Evolutionary conservation across 2,888 invertebrate genomes (phyloP).

Genomic region (Dinocampus coccinellae): DNA sequence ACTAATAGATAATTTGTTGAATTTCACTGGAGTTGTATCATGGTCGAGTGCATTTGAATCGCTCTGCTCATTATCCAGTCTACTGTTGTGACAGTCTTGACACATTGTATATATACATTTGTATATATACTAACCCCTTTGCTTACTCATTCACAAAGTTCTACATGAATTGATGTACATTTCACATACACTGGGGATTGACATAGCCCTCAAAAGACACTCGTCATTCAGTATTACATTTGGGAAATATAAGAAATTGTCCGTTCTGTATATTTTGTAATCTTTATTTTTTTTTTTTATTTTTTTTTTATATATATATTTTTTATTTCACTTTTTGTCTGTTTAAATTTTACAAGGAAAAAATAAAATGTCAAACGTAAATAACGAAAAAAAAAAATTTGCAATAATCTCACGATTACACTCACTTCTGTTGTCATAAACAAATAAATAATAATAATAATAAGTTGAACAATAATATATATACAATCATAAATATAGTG

Average conservation of each 20-base stretch:
- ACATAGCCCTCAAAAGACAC: not conserved
- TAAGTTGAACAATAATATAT: slow-evolving; percentile 4
- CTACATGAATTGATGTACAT: not conserved
- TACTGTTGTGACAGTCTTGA: too few species aligned
- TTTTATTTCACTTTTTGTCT: too few species aligned
- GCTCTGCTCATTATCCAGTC: not conserved
- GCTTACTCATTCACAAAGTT: not conserved
- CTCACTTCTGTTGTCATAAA: too few species aligned
- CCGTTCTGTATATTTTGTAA: not conserved
- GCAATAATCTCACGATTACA: too few species aligned
- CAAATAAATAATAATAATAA: not conserved
- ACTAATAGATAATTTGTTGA: too few species aligned
- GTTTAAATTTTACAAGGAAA: too few species aligned
- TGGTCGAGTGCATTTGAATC: not conserved
- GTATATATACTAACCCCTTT: not conserved
- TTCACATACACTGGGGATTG: not conserved
- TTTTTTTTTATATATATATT: not conserved
- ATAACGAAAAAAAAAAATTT: too few species aligned
- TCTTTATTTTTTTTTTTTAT: not conserved
- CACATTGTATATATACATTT: not conserved
- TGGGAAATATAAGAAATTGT: not conserved
- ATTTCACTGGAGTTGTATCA: too few species aligned
- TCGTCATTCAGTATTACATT: not conserved
- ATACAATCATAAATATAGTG: not conserved
- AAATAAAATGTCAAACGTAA: too few species aligned